Conservation (phyloP, 2,113 vertebrate genomes). For the Plestiodon gilberti region DNA sequence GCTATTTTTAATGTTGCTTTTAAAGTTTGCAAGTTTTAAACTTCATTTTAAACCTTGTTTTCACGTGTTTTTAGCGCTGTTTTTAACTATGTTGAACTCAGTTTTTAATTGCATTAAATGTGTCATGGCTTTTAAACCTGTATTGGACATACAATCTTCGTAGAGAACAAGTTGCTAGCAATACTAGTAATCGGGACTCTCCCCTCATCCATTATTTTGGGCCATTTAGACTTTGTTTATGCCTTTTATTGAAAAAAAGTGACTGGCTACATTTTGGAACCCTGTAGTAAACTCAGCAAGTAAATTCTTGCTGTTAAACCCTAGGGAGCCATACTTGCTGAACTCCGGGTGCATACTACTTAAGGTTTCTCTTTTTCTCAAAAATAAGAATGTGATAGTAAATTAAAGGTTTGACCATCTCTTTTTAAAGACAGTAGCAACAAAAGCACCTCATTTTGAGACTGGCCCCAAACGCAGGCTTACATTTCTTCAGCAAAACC, state of each 20-base stretch:
- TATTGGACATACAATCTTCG: too few relatives aligned
- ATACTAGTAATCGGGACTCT: neutral
- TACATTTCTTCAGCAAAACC: neutral
- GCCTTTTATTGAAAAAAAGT: neutral
- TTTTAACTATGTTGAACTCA: too few relatives aligned
- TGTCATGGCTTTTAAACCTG: too few relatives aligned
- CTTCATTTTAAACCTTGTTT: too few relatives aligned
- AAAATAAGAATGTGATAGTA: neutral
- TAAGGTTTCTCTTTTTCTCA: neutral
- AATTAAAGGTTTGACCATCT: neutral
- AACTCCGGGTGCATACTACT: neutral
- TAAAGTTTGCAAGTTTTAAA: too few relatives aligned
- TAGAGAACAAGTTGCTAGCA: neutral
- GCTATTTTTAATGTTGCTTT: too few relatives aligned
- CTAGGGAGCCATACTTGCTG: neutral
- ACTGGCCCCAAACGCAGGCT: too few relatives aligned
- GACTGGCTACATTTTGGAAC: neutral
- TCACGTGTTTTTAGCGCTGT: too few relatives aligned
- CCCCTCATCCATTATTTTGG: neutral
- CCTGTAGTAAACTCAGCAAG: neutral
- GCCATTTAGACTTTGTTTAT: neutral
- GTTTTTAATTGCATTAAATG: too few relatives aligned
- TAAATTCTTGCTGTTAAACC: neutral
- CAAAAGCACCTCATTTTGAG: neutral
- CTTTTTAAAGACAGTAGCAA: neutral